Percentiles rank a stretch among this genome's conserved stretches.
Conservation (phyloP, 2,113 vertebrate species). For the Equus quagga region DNA sequence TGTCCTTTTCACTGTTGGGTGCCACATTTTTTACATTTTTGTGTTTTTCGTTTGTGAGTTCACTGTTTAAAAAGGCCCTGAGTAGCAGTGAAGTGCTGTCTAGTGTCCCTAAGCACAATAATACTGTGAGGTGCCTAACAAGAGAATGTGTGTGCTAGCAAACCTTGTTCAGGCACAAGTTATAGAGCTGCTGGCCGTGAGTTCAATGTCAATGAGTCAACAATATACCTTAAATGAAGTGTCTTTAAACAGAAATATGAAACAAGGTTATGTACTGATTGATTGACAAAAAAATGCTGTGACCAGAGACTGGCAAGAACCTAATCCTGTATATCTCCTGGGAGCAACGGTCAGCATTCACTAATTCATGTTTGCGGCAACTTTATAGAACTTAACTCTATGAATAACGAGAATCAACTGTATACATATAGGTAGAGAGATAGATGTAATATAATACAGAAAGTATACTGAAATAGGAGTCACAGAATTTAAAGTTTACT, state of each 20-base stretch:
- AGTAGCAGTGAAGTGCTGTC: background rate
- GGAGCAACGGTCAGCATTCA: background rate
- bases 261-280: background rate
- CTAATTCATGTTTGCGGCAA: background rate
- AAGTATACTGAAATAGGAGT: background rate
- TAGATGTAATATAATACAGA: background rate
- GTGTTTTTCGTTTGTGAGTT: background rate
- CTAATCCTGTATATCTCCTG: background rate
- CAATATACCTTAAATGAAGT: background rate
- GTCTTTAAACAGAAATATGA: background rate
- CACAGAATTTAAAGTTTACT: too few species aligned
- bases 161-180: background rate
- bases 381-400: background rate
- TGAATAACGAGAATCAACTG: background rate
- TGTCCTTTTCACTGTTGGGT: background rate
- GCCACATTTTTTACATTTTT: background rate
- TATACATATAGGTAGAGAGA: background rate
- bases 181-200: background rate
- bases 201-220: background rate
- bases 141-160: background rate
- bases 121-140: background rate
- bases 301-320: background rate
- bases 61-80: background rate
- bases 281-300: background rate
- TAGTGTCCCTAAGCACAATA: background rate